Percentiles rank a stretch among this genome's conserved stretches.
Conservation (phyloP, 2,113 vertebrate genomes). For the Entomyzon cyanotis region DNA sequence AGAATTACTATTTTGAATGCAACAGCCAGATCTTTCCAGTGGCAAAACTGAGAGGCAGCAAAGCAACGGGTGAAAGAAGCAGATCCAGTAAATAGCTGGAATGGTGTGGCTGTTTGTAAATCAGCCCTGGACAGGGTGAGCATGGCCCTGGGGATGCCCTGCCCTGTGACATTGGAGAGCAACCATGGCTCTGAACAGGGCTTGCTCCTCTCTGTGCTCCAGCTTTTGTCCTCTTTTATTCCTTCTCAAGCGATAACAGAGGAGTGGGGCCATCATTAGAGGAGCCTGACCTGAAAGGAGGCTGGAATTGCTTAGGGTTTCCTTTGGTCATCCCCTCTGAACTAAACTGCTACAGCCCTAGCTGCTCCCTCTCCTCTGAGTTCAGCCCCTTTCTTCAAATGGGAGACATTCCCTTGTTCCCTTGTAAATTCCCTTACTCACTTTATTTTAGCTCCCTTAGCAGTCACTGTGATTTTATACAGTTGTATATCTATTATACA, state of each 20-base stretch:
- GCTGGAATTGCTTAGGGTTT: neutral
- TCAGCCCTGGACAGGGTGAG: neutral
- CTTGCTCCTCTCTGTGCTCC: neutral
- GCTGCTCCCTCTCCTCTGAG: neutral
- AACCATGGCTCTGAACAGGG: neutral
- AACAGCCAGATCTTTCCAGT: neutral
- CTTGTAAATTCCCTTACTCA: neutral
- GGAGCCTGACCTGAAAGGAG: neutral
- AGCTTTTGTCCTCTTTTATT: neutral
- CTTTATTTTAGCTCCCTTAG: neutral
- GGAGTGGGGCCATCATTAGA: constrained; percentile 12
- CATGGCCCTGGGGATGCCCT: accelerated
- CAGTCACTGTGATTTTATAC: neutral
- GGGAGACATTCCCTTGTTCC: neutral
- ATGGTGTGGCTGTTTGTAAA: neutral
- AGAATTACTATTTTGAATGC: neutral
- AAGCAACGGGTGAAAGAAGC: neutral
- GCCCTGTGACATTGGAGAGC: neutral
- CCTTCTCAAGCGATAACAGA: neutral
- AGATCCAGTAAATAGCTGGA: neutral
- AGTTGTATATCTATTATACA: neutral
- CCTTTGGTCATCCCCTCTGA: neutral
- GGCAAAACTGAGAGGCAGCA: neutral
- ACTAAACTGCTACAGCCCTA: neutral
- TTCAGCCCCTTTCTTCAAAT: neutral